Conservation (phyloP, 2,888 invertebrate genomes). For the Nemurella pictetii region DNA sequence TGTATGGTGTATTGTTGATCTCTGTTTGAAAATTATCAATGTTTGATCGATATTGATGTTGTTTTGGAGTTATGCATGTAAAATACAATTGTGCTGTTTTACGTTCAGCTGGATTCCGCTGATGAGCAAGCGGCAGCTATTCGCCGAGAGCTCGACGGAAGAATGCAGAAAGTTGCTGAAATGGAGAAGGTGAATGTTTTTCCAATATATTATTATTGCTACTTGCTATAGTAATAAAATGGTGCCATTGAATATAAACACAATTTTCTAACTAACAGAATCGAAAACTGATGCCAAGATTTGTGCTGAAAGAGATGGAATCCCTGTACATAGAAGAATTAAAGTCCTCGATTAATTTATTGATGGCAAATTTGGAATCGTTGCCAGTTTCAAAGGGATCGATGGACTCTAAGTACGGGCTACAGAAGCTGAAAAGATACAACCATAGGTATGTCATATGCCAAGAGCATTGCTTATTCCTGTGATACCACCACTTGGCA, state of each 20-base stretch:
- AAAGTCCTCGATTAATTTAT: constrained; percentile 84
- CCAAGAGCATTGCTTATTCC: no score
- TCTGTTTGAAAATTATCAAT: no score
- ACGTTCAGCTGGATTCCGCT: constrained; percentile 88
- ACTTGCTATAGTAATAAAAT: constrained; percentile 11
- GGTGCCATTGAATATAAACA: background rate
- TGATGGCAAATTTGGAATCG: constrained; percentile 99
- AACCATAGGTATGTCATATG: constrained; percentile 93
- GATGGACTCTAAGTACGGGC: constrained; percentile 95
- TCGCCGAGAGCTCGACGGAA: constrained; percentile 95
- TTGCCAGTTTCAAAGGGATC: constrained; percentile 98
- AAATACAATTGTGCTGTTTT: background rate
- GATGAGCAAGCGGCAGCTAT: constrained; percentile 99
- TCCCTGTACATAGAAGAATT: constrained; percentile 98
- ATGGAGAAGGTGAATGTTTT: constrained; percentile 82
- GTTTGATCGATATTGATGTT: no score
- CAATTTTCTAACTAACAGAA: constrained; percentile 62
- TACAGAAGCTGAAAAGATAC: constrained; percentile 97
- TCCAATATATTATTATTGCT: background rate
- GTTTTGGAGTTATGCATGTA: background rate
- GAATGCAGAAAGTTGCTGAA: constrained; percentile 95
- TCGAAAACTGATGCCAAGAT: constrained; percentile 97
- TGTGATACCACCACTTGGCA: no score
- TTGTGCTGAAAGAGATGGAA: constrained; percentile 99
- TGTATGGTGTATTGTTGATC: background rate